A percentile compares a stretch with the other conserved stretches of the same genome.
Conservation (phyloP, 2,797 vertebrate genomes). For the Tapera naevia region DNA sequence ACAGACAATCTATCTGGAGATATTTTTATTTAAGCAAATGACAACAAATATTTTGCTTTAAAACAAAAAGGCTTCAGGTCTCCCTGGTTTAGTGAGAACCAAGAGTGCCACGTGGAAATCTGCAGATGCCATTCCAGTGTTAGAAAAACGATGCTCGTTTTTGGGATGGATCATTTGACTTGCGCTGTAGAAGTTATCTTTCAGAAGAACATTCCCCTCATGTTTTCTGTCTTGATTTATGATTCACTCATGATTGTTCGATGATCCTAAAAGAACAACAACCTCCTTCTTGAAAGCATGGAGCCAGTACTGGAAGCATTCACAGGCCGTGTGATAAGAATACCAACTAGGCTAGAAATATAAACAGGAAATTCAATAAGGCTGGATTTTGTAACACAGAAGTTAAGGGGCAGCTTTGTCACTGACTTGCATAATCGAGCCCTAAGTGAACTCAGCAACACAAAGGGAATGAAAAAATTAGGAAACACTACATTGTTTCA, state of each 20-base stretch:
- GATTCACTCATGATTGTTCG: not conserved
- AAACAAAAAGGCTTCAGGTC: not conserved
- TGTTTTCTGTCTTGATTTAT: conserved; percentile 49
- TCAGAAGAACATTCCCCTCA: not conserved
- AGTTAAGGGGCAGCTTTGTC: conserved; percentile 24
- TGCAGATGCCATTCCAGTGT: not conserved
- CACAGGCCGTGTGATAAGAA: not conserved
- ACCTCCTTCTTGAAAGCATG: not conserved
- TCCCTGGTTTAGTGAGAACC: not conserved
- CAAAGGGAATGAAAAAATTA: not conserved
- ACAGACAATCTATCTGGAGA: not conserved
- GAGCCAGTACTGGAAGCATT: not conserved
- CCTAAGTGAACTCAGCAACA: not conserved
- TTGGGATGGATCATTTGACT: not conserved
- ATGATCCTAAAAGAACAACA: conserved; percentile 1
- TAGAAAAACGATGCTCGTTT: not conserved
- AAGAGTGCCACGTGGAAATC: not conserved
- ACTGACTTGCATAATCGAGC: not conserved
- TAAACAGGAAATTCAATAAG: conserved; percentile 18
- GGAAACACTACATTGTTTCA: not conserved
- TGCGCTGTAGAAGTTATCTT: not conserved
- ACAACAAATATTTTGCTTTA: conserved; percentile 4
- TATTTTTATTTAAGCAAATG: not conserved
- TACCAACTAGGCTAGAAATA: not conserved
- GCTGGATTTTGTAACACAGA: not conserved